These are phyloP conservation scores for Phymanthus crucifer DNA, from an alignment of 92 coral and sea anemone species.

Conservation along the genomic window DNA sequence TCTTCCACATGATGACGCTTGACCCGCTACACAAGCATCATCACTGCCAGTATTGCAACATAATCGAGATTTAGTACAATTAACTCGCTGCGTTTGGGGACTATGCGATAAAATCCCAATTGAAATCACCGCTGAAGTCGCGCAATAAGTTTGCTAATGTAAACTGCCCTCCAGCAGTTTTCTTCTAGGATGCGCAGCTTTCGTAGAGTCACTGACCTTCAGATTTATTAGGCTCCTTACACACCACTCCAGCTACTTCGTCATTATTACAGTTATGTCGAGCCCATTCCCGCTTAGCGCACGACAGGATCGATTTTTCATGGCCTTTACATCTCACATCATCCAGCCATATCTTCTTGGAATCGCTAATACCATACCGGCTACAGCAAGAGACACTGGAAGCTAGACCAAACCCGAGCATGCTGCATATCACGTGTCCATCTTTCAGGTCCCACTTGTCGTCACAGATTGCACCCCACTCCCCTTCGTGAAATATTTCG, in stretches of 20 bases:
- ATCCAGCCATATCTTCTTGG: slow-evolving; percentile 37
- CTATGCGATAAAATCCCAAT: no score
- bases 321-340: slow-evolving; percentile 35
- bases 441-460: slow-evolving; percentile 38
- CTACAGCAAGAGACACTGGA: slow-evolving; percentile 34
- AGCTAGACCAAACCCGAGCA: slow-evolving; percentile 43
- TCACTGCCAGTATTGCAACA: no score
- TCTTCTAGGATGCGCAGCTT: neutral
- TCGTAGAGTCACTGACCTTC: neutral
- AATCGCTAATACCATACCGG: slow-evolving; percentile 28
- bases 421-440: slow-evolving; percentile 51
- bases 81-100: no score
- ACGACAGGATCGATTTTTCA: slow-evolving; percentile 15
- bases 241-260: slow-evolving; percentile 42
- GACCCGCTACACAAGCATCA: no score
- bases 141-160: no score
- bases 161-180: neutral
- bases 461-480: slow-evolving; percentile 48
- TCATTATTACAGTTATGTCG: slow-evolving; percentile 23
- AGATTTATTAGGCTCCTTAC: neutral
- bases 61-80: no score
- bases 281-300: slow-evolving; percentile 27
- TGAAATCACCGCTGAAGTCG: no score
- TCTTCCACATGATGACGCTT: no score
- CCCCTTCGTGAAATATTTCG: slow-evolving; percentile 39